Percentiles rank a stretch among this genome's conserved stretches.
phyloP scores from a whole-genome alignment of 2,888 invertebrate genomes.

The Synanthedon formicaeformis region DNA sequence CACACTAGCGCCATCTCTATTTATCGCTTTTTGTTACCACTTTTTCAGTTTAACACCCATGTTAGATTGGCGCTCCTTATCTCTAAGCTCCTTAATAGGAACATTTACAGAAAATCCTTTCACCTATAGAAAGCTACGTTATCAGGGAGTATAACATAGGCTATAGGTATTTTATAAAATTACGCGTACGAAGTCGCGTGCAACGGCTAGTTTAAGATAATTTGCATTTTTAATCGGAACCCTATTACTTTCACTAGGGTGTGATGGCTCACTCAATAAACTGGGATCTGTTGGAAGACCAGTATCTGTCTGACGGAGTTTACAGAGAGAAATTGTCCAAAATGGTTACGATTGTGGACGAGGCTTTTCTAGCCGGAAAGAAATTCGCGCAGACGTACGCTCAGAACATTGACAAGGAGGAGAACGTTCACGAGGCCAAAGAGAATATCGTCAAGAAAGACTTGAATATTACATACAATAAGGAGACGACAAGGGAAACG shows the following conservation, averaged over 20 bases:
- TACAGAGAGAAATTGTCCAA: constrained; percentile 88
- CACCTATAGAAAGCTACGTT: too few species aligned
- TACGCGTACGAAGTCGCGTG: too few species aligned
- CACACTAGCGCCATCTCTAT: too few species aligned
- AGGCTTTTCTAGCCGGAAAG: constrained; percentile 78
- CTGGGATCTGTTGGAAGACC: constrained; percentile 90
- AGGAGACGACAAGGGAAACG: constrained; percentile 17
- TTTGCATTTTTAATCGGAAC: too few species aligned
- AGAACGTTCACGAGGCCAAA: not conserved
- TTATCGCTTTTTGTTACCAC: too few species aligned
- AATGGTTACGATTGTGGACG: constrained; percentile 85
- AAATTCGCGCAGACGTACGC: constrained; percentile 78
- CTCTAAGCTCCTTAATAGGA: too few species aligned
- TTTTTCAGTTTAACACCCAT: too few species aligned
- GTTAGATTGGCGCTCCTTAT: too few species aligned
- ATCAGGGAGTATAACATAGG: too few species aligned
- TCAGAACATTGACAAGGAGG: constrained; percentile 15
- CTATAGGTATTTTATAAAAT: too few species aligned
- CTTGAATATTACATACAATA: constrained; percentile 42
- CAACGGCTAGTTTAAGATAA: too few species aligned
- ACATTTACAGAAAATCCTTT: too few species aligned
- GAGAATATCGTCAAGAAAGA: constrained; percentile 14
- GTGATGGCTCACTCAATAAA: constrained; percentile 96
- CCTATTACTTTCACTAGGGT: constrained; percentile 73
- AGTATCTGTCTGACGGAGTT: constrained; percentile 84